Percentiles rank a stretch among this genome's conserved stretches.
Evolutionary conservation across 2,113 vertebrate genomes (phyloP).

Genomic region (Brachirus orientalis): DNA sequence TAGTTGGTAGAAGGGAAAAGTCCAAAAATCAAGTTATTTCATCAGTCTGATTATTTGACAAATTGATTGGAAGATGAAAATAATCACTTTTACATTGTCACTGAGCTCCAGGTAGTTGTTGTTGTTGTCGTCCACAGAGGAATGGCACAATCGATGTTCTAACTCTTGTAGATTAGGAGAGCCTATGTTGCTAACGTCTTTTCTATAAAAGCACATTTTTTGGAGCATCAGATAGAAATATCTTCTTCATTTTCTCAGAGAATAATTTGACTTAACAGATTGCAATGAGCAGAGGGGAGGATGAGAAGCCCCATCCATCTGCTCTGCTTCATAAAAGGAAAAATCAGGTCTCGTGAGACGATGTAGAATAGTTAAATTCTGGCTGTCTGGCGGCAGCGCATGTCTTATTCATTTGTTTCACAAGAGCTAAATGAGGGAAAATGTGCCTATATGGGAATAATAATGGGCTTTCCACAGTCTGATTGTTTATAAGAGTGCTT

Average conservation of each 20-base stretch:
- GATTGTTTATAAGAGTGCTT: slow-evolving; percentile 4
- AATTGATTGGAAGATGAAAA: too few species aligned
- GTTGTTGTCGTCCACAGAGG: background rate
- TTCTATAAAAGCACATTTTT: background rate
- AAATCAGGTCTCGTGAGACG: slow-evolving; percentile 14
- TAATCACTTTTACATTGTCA: too few species aligned
- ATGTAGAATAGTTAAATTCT: background rate
- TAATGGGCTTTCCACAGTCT: background rate
- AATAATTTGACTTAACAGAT: slow-evolving; percentile 23
- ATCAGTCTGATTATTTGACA: too few species aligned
- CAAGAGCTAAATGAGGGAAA: slow-evolving; percentile 9
- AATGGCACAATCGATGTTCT: slow-evolving; percentile 26
- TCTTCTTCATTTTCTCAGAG: slow-evolving; percentile 9
- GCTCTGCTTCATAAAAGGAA: slow-evolving; percentile 13
- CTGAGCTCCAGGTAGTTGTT: too few species aligned
- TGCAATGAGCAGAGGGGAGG: slow-evolving; percentile 9
- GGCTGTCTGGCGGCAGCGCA: background rate
- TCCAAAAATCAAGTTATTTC: too few species aligned
- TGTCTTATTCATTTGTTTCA: slow-evolving; percentile 10
- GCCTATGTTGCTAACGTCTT: background rate
- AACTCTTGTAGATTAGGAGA: background rate
- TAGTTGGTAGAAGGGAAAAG: too few species aligned
- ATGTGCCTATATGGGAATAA: background rate
- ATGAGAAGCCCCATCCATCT: slow-evolving; percentile 28
- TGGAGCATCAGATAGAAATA: slow-evolving; percentile 1